Percentiles rank a stretch among this genome's conserved stretches.
These are phyloP conservation scores for Chaenodraco wilsoni DNA, from an alignment of 2,797 vertebrate genomes.

Conservation along the genomic window DNA sequence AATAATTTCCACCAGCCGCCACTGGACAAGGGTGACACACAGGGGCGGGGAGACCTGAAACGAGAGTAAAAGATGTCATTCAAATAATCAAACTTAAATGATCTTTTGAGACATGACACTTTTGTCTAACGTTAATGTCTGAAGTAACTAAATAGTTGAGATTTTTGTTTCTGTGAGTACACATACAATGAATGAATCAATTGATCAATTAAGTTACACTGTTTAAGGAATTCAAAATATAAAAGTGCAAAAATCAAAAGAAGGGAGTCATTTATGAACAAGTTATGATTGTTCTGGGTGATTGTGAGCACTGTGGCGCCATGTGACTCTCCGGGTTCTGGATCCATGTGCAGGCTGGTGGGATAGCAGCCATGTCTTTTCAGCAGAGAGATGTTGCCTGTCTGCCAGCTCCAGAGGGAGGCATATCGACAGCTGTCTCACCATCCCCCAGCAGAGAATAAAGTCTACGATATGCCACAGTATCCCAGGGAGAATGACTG, in stretches of 20 bases:
- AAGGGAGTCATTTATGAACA: background rate
- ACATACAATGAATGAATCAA: background rate
- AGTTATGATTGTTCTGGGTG: background rate
- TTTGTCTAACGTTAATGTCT: no score
- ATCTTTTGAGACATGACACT: no score
- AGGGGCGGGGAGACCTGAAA: no score
- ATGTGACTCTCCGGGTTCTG: slow-evolving; percentile 8
- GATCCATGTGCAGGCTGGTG: slow-evolving; percentile 26
- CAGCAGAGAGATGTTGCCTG: slow-evolving; percentile 38
- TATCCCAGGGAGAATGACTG: slow-evolving; percentile 4
- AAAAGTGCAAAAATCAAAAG: background rate
- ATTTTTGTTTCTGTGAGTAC: no score
- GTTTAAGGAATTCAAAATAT: background rate
- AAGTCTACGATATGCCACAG: slow-evolving; percentile 11
- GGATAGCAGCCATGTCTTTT: slow-evolving; percentile 34
- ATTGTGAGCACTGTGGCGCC: background rate
- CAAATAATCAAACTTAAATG: no score
- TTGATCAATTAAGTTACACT: background rate
- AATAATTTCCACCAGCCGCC: no score
- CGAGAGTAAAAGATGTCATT: no score
- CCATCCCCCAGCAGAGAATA: slow-evolving; percentile 35
- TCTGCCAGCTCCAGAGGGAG: slow-evolving; percentile 43
- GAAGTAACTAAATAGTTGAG: no score
- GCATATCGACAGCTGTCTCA: slow-evolving; percentile 50
- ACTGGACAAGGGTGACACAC: no score